A percentile compares a stretch with the other conserved stretches of the same genome.
Conservation (phyloP, 1,140 invertebrate genomes). For the Pachypeltis micranthus region DNA sequence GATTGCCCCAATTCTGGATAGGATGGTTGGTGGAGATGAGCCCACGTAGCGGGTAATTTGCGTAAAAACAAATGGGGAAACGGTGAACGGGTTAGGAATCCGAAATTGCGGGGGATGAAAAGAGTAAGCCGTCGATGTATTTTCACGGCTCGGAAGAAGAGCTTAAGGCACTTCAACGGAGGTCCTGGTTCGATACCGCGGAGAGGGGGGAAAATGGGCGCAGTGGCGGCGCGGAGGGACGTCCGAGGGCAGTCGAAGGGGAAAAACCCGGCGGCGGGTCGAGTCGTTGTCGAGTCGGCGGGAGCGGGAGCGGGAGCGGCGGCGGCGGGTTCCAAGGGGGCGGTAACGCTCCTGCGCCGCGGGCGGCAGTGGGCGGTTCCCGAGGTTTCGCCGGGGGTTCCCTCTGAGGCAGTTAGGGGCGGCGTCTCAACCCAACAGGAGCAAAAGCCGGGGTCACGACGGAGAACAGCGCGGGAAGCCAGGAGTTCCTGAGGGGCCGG, state of each 20-base stretch:
- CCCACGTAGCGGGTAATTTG: no score
- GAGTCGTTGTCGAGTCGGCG: background rate
- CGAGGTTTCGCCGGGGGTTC: background rate
- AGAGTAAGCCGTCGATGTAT: no score
- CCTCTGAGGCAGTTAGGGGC: constrained; percentile 11
- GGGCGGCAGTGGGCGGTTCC: background rate
- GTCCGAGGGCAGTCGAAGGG: background rate
- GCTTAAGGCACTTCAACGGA: constrained; percentile 11
- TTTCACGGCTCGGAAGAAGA: constrained; percentile 6
- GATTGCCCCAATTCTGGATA: no score
- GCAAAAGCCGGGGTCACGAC: constrained; percentile 20
- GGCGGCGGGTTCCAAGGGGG: no score
- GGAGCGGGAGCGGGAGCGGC: no score
- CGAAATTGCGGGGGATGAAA: no score
- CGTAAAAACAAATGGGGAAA: no score
- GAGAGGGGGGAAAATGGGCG: constrained; percentile 1
- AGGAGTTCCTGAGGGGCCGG: constrained; percentile 19
- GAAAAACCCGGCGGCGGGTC: background rate
- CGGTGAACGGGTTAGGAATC: no score
- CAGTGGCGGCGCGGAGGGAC: background rate
- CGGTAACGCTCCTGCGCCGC: background rate
- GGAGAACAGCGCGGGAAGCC: constrained; percentile 18
- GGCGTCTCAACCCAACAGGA: background rate
- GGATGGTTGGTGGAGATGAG: no score
- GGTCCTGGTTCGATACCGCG: constrained; percentile 17